Evolutionary conservation across 2,797 vertebrate species (phyloP).

Genomic region (Thaleichthys pacificus): DNA sequence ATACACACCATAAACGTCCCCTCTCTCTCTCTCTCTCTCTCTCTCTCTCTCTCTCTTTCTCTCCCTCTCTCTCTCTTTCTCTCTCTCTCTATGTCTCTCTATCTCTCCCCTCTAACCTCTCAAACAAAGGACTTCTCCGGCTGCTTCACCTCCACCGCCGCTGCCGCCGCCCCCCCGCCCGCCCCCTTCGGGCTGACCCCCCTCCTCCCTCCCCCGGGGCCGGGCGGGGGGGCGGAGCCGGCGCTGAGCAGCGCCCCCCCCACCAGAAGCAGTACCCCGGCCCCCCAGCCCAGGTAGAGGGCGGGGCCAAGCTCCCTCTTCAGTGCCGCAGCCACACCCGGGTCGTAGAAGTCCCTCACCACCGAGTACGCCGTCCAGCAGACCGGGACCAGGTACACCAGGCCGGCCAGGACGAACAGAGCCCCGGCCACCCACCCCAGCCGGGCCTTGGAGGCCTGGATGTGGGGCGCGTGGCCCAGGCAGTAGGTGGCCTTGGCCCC

Average conservation of each 20-base stretch:
- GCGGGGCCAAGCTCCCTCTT: conserved; percentile 76
- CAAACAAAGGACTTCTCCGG: conserved; percentile 72
- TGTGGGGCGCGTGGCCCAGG: conserved; percentile 51
- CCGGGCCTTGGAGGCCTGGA: conserved; percentile 59
- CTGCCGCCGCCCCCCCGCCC: neutral
- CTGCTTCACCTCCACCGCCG: conserved; percentile 57
- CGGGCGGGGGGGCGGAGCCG: conserved; percentile 59
- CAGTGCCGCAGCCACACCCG: conserved; percentile 60
- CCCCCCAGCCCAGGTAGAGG: conserved; percentile 72
- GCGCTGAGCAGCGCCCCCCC: conserved; percentile 68
- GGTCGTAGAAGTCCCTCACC: conserved; percentile 74
- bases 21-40: no score
- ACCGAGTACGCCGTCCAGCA: conserved; percentile 65
- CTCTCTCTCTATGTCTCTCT: conserved; percentile 15
- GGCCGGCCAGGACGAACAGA: conserved; percentile 61
- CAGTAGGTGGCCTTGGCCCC: conserved; percentile 77
- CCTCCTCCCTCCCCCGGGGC: conserved; percentile 47
- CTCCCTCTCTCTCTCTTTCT: neutral
- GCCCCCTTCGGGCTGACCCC: conserved; percentile 35
- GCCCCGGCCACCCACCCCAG: conserved; percentile 56
- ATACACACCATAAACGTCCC: no score
- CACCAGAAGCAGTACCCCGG: conserved; percentile 67
- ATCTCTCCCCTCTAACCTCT: conserved; percentile 27
- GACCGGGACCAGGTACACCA: conserved; percentile 68
- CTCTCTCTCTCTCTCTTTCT: no score